Percentiles rank a stretch among this genome's conserved stretches.
Conservation (phyloP, 1,140 invertebrate species). For the Bombus vancouverensis region DNA sequence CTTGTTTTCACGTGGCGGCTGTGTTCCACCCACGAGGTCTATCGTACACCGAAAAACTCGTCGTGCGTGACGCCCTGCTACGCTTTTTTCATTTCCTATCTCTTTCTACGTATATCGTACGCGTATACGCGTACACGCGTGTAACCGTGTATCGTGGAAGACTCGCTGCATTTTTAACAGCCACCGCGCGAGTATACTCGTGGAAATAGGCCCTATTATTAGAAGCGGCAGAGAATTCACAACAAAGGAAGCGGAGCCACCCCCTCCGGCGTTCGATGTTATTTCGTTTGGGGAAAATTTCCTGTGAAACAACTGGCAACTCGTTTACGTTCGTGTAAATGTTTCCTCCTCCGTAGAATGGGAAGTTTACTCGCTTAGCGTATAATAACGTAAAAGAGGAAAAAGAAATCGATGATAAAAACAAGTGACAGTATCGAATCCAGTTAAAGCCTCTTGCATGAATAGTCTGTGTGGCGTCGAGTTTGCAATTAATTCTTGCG, state of each 20-base stretch:
- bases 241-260: slow-evolving; percentile 58
- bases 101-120: not conserved
- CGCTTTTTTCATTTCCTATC: not conserved
- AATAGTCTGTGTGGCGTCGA: not conserved
- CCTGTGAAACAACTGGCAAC: not conserved
- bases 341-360: not conserved
- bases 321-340: too few relatives aligned
- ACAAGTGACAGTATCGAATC: not conserved
- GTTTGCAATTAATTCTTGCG: slow-evolving; percentile 11
- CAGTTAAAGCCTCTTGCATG: not conserved
- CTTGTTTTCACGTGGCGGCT: slow-evolving; percentile 62
- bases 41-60: slow-evolving; percentile 41
- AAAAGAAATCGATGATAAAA: not conserved
- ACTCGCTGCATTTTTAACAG: slow-evolving; percentile 57
- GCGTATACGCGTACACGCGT: too few relatives aligned
- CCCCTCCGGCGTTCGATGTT: slow-evolving; percentile 16
- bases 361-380: not conserved
- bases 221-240: slow-evolving; percentile 63
- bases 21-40: slow-evolving; percentile 48
- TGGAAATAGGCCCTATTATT: slow-evolving; percentile 66
- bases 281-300: slow-evolving; percentile 19
- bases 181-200: slow-evolving; percentile 50
- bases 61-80: slow-evolving; percentile 45
- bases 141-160: not conserved
- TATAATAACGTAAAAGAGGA: not conserved